Evolutionary conservation across 2,888 invertebrate genomes (phyloP).

Genomic region (Tuta absoluta): DNA sequence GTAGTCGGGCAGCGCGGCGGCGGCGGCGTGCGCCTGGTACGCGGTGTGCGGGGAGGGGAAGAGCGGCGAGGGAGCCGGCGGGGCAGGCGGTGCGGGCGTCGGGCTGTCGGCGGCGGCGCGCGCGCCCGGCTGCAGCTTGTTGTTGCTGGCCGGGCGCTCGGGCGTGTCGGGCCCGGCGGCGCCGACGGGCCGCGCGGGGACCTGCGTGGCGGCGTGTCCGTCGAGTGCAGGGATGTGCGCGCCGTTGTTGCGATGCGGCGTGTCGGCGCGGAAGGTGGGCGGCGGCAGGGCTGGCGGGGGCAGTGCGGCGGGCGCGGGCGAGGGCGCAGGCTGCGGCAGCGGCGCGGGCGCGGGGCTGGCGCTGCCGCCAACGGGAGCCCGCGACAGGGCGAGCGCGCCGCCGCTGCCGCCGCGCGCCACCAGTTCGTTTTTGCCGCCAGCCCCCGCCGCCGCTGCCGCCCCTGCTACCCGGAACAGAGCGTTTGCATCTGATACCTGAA

Average conservation of each 20-base stretch:
- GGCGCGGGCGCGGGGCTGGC: constrained; percentile 84
- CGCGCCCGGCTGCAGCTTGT: constrained; percentile 72
- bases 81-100: constrained; percentile 72
- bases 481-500: constrained; percentile 72
- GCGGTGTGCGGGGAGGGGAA: constrained; percentile 69
- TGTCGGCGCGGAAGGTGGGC: constrained; percentile 81
- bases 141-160: constrained; percentile 71
- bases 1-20: constrained; percentile 74
- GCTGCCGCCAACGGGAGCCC: constrained; percentile 82
- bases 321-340: constrained; percentile 85
- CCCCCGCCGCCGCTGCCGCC: constrained; percentile 88
- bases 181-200: constrained; percentile 70
- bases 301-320: constrained; percentile 86
- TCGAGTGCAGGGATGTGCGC: constrained; percentile 74
- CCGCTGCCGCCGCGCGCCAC: constrained; percentile 85
- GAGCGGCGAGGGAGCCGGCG: constrained; percentile 69
- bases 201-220: constrained; percentile 71
- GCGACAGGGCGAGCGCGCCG: constrained; percentile 82
- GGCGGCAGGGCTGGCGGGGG: constrained; percentile 84
- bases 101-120: constrained; percentile 75
- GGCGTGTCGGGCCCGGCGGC: constrained; percentile 71
- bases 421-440: constrained; percentile 83
- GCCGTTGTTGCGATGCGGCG: constrained; percentile 65
- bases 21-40: constrained; percentile 75
- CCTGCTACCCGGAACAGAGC: constrained; percentile 79